phyloP scores from a whole-genome alignment of 2,797 vertebrate species.

The Melanotaenia pygmaea region DNA sequence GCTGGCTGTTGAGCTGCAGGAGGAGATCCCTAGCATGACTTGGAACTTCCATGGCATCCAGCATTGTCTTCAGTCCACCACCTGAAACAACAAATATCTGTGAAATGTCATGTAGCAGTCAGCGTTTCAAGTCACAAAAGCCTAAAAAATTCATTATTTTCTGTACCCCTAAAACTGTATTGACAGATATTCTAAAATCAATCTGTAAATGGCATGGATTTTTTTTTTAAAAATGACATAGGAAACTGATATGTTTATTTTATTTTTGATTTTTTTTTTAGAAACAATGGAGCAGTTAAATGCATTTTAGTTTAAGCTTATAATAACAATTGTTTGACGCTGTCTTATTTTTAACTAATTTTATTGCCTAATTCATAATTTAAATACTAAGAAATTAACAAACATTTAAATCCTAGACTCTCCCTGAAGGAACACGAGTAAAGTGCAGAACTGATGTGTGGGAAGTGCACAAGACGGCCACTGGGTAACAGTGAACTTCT shows the following conservation, averaged over 20 bases:
- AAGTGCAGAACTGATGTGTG: constrained; percentile 32
- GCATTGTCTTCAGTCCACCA: constrained; percentile 95
- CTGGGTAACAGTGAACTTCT: constrained; percentile 64
- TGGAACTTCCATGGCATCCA: constrained; percentile 98
- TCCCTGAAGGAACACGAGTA: constrained; percentile 20
- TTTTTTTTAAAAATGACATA: too few relatives aligned
- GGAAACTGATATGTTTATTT: too few relatives aligned
- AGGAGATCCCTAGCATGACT: constrained; percentile 99
- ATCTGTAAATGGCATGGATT: constrained; percentile 4
- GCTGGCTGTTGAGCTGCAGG: constrained; percentile 98
- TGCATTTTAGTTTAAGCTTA: constrained; percentile 2
- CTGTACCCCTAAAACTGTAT: background rate
- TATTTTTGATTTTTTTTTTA: background rate
- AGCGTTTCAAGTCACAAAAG: constrained; percentile 17
- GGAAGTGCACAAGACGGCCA: constrained; percentile 44
- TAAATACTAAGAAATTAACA: background rate
- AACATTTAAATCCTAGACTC: constrained; percentile 17
- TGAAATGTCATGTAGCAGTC: constrained; percentile 64
- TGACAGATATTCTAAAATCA: background rate
- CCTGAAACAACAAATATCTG: constrained; percentile 84
- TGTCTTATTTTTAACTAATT: constrained; percentile 6
- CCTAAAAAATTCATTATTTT: constrained; percentile 3
- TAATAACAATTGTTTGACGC: background rate
- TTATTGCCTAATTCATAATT: constrained; percentile 19
- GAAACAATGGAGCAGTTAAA: constrained; percentile 6